Evolutionary conservation across 2,113 vertebrate genomes (phyloP), one percentile per base, ranked within the genome.

Genomic region (Datnioides undecimradiatus): DNA sequence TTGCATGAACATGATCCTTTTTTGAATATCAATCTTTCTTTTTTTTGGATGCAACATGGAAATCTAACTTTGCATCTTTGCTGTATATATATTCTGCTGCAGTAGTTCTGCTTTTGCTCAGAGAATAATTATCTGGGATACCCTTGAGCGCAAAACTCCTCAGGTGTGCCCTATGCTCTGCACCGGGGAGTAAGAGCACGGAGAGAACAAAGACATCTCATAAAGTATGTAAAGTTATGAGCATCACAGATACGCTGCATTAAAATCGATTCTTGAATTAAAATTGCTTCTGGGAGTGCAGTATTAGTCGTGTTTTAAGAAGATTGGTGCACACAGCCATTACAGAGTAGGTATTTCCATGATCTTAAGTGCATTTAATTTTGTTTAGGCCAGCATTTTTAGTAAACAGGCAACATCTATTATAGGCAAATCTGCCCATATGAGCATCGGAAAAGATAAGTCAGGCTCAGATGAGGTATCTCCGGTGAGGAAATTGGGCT

Each of bases 321-420:
- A 76, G 58, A 88, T 29, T 45, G 57, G 72, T 78, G 68, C 70
- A 76, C 60, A 62, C n/a, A 66, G 67, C 84, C 19, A 88, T 75
- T 68, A 64, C 49, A 64, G 48, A 68, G 34, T 36, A 8, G 72
- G 51, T 63, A 58, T 71, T 87, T 84, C 87, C 79, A 93, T 92
- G 85, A 87, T 67, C 57, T 74, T 88, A 83, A 90, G 89, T 91
- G 86, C 77, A 69, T 68, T 54, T 67, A 54, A 82, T 88, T 91
- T 81, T 75, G 79, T 88, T 82, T 83, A 83, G 43, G 57, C 31
- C 72, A 83, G 86, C 83, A 70, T 75, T 82, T 86, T 80, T 27
- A 55, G n/a, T n/a, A 76, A 73, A 80, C 55, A 45, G 31, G 17
- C 71, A 75, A 84, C 72, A 64, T 79, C 36, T 82, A 65, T 63